phyloP scores from a whole-genome alignment of 2,888 invertebrate species.

The Dasypogon diadema region DNA sequence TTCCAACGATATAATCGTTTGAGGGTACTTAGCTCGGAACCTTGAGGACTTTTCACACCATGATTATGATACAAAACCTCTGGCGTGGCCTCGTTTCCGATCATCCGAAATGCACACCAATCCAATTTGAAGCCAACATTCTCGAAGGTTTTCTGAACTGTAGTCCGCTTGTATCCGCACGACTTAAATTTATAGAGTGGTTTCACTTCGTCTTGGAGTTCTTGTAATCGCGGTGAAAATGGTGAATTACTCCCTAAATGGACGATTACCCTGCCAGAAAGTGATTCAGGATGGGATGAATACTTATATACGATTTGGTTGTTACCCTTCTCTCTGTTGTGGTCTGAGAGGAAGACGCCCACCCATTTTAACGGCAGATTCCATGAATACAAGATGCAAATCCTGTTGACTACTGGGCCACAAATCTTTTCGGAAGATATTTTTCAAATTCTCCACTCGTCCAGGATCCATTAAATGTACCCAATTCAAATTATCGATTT shows the following conservation, averaged over 20 bases:
- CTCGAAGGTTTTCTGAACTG: slow-evolving; percentile 85
- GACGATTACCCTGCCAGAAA: slow-evolving; percentile 77
- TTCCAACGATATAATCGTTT: slow-evolving; percentile 72
- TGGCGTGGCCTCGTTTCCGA: slow-evolving; percentile 68
- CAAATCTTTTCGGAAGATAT: slow-evolving; percentile 80
- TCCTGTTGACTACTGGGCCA: slow-evolving; percentile 84
- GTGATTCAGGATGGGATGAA: neutral
- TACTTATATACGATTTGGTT: slow-evolving; percentile 41
- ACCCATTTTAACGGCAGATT: slow-evolving; percentile 87
- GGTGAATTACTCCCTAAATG: slow-evolving; percentile 81
- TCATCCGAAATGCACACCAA: slow-evolving; percentile 90
- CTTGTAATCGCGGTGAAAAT: slow-evolving; percentile 73
- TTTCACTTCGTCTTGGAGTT: slow-evolving; percentile 80
- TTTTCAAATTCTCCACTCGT: slow-evolving; percentile 79
- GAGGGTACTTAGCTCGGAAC: slow-evolving; percentile 64
- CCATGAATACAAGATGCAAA: slow-evolving; percentile 85
- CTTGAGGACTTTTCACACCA: slow-evolving; percentile 58
- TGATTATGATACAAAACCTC: slow-evolving; percentile 66
- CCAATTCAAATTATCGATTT: slow-evolving; percentile 90
- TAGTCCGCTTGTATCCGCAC: slow-evolving; percentile 89
- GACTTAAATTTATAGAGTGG: slow-evolving; percentile 82
- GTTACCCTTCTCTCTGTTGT: slow-evolving; percentile 87
- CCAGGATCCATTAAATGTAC: slow-evolving; percentile 85
- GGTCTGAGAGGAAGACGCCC: slow-evolving; percentile 86
- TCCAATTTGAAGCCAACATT: slow-evolving; percentile 83